Conservation (phyloP, 2,888 invertebrate species). For the Drosophila koepferae region DNA sequence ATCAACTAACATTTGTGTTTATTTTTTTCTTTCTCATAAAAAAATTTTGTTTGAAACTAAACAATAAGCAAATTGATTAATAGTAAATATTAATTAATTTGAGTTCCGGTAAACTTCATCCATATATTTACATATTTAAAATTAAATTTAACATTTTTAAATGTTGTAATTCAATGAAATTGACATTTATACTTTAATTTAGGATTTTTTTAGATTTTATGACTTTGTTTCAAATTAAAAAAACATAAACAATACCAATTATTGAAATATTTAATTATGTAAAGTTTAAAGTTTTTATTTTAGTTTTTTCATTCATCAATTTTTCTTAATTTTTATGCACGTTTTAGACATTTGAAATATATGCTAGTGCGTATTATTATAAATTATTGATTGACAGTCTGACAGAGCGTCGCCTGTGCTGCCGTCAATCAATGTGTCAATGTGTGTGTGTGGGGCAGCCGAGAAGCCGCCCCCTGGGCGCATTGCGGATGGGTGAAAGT, state of each 20-base stretch:
- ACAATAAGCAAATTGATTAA: too few relatives aligned
- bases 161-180: neutral
- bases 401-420: slow-evolving; percentile 6
- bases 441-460: neutral
- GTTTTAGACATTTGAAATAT: slow-evolving; percentile 3
- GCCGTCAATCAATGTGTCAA: slow-evolving; percentile 3
- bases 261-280: neutral
- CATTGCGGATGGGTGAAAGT: slow-evolving; percentile 66
- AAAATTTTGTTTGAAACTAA: too few relatives aligned
- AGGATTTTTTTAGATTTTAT: too few relatives aligned
- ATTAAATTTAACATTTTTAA: too few relatives aligned
- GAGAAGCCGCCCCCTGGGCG: slow-evolving; percentile 10
- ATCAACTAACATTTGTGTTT: neutral
- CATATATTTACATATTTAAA: too few relatives aligned
- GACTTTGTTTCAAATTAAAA: neutral
- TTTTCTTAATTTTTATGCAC: neutral
- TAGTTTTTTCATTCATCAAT: neutral
- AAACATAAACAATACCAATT: neutral
- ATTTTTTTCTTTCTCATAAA: too few relatives aligned
- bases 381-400: slow-evolving; percentile 61
- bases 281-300: neutral
- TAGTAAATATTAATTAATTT: too few relatives aligned
- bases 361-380: slow-evolving; percentile 5
- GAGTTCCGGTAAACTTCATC: too few relatives aligned
- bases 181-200: neutral